These are phyloP conservation scores for Puffinus mauretanicus DNA, from an alignment of 2,113 vertebrate genomes.

Conservation along the genomic window DNA sequence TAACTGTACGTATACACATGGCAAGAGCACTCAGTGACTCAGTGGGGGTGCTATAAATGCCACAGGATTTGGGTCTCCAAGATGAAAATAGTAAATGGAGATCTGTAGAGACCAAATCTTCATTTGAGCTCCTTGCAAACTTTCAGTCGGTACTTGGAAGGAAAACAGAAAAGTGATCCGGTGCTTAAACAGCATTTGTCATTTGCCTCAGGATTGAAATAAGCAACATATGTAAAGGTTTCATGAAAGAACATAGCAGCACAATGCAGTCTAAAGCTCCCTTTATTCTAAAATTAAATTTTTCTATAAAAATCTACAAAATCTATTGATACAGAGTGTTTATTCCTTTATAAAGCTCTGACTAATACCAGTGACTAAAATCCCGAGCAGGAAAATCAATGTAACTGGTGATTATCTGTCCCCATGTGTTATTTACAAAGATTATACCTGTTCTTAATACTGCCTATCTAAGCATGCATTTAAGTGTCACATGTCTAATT, in stretches of 20 bases:
- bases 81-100: not conserved
- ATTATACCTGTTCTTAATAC: not conserved
- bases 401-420: conserved; percentile 21
- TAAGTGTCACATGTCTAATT: not conserved
- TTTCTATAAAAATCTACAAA: not conserved
- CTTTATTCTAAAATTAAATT: not conserved
- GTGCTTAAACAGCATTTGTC: not conserved
- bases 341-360: conserved; percentile 6
- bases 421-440: not conserved
- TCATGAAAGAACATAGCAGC: not conserved
- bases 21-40: not conserved
- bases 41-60: not conserved
- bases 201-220: not conserved
- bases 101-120: not conserved
- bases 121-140: not conserved
- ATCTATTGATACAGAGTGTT: not conserved
- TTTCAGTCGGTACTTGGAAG: not conserved
- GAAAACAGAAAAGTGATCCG: not conserved
- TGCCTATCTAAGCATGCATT: not conserved
- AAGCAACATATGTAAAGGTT: not conserved
- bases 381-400: not conserved
- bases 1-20: accelerated
- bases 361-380: conserved; percentile 23
- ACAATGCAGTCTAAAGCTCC: not conserved
- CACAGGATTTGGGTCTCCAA: not conserved